These are phyloP conservation scores for Heterotis niloticus DNA, from an alignment of 2,113 vertebrate genomes.

Conservation along the genomic window DNA sequence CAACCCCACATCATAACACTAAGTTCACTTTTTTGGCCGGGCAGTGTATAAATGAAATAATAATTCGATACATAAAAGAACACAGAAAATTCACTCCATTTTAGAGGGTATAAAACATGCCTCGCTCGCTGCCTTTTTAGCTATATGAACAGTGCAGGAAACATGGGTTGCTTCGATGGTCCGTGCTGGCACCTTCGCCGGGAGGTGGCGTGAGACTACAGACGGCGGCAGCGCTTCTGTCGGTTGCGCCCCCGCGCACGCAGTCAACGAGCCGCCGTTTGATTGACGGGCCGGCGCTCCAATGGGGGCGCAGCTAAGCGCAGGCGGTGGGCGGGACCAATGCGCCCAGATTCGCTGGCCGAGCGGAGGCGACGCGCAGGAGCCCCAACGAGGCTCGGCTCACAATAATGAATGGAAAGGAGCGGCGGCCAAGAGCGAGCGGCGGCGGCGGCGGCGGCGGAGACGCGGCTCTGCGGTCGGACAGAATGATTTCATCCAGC, in stretches of 20 bases:
- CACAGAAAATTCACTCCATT: too few species aligned
- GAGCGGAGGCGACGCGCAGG: conserved; percentile 46
- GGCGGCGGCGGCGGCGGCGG: conserved; percentile 41
- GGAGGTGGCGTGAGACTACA: conserved; percentile 5
- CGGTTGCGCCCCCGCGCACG: not conserved
- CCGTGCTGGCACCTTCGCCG: conserved; percentile 2
- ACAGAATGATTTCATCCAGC: conserved; percentile 36
- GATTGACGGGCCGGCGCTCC: conserved; percentile 42
- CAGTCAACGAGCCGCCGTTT: not conserved
- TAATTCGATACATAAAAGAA: too few species aligned
- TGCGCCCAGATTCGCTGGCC: conserved; percentile 34
- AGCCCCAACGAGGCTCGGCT: conserved; percentile 51
- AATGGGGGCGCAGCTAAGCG: conserved; percentile 20
- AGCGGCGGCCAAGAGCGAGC: conserved; percentile 53
- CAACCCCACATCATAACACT: too few species aligned
- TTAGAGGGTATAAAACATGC: too few species aligned
- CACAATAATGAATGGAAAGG: conserved; percentile 71
- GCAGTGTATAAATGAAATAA: too few species aligned
- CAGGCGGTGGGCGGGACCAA: conserved; percentile 40
- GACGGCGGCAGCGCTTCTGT: not conserved
- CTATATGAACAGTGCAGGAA: not conserved
- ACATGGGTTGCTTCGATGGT: too few species aligned
- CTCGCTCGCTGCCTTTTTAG: not conserved
- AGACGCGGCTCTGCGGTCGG: conserved; percentile 38
- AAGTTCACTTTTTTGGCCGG: too few species aligned